Evolutionary conservation across 2,888 invertebrate genomes (phyloP).

Genomic region (Rapana venosa): DNA sequence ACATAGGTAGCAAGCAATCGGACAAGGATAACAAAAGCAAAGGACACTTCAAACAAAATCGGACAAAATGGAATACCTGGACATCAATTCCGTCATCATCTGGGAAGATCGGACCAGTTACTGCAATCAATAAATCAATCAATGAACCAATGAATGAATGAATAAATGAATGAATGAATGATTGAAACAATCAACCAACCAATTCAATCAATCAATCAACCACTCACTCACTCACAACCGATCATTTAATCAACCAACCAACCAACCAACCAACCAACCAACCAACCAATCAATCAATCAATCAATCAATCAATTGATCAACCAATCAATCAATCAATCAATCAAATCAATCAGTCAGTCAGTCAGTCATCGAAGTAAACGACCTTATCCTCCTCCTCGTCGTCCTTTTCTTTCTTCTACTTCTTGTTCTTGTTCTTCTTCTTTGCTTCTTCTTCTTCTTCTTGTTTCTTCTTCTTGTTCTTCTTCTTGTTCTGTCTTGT

Average conservation of each 20-base stretch:
- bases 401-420: no score
- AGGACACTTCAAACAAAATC: background rate
- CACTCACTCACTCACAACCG: background rate
- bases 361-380: background rate
- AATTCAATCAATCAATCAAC: background rate
- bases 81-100: background rate
- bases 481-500: no score
- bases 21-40: background rate
- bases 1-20: background rate
- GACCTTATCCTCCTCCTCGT: no score
- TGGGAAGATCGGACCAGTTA: background rate
- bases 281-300: background rate
- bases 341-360: no score
- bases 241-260: background rate
- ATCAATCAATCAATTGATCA: background rate
- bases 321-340: no score
- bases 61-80: background rate
- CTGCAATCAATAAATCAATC: constrained; percentile 7
- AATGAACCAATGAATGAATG: background rate
- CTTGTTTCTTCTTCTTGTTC: no score
- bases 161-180: background rate
- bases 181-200: background rate
- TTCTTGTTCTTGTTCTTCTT: no score
- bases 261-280: background rate
- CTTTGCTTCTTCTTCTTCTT: no score